These are phyloP conservation scores for Cochlearius cochlearius DNA, from an alignment of 2,113 vertebrate genomes.

Conservation along the genomic window DNA sequence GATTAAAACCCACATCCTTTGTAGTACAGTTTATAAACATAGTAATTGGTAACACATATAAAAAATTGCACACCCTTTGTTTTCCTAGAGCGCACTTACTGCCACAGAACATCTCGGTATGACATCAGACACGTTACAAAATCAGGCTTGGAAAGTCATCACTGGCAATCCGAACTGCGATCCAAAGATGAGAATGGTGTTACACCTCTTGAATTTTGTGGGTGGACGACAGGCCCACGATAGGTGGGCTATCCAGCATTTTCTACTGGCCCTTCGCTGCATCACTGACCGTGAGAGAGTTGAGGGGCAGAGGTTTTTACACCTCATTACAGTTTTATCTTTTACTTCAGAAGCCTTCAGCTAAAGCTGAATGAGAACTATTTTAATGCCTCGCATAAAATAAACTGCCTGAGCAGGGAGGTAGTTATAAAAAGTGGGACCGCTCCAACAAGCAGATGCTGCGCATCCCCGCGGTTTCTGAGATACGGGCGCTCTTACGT, in stretches of 20 bases:
- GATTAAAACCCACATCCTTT: background rate
- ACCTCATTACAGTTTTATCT: background rate
- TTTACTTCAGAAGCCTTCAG: background rate
- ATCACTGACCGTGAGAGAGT: background rate
- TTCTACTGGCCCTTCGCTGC: background rate
- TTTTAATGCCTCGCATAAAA: background rate
- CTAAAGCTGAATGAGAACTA: background rate
- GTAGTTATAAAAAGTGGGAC: background rate
- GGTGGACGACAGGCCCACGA: background rate
- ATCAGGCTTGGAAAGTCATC: background rate
- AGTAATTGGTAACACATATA: background rate
- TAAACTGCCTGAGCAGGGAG: background rate
- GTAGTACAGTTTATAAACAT: background rate
- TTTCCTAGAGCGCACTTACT: background rate
- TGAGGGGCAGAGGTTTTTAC: background rate
- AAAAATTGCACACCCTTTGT: background rate
- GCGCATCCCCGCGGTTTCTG: background rate
- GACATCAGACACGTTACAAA: background rate
- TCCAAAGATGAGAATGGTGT: rapidly evolving
- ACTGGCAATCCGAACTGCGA: background rate
- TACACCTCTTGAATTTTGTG: background rate
- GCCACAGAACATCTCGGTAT: background rate
- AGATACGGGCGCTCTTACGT: rapidly evolving
- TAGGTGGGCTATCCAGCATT: background rate
- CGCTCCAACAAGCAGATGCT: background rate